These are phyloP conservation scores for Maccullochella peelii DNA, from an alignment of 2,113 vertebrate species.

Conservation along the genomic window DNA sequence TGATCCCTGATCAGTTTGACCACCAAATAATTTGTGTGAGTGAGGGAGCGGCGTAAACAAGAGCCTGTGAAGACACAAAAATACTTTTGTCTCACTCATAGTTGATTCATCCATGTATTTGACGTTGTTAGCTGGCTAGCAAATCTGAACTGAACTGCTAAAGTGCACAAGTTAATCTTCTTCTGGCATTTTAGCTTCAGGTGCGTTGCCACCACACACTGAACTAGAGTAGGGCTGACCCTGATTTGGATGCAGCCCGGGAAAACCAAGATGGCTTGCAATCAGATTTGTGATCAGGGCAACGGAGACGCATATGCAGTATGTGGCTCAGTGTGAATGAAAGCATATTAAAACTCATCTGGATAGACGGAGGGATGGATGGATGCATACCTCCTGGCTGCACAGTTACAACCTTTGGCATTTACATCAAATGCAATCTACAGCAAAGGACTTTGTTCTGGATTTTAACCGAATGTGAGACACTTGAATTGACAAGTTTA, in stretches of 20 bases:
- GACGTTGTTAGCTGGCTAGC: not conserved
- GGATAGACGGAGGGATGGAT: too few relatives aligned
- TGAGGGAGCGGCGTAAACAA: not conserved
- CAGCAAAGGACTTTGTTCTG: conserved; percentile 10
- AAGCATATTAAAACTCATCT: not conserved
- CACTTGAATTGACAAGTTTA: not conserved
- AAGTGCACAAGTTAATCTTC: not conserved
- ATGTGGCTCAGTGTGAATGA: not conserved
- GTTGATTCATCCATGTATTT: not conserved
- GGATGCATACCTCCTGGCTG: not conserved
- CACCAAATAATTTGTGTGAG: not conserved
- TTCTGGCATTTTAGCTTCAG: not conserved
- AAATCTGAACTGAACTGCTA: not conserved
- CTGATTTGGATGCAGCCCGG: not conserved
- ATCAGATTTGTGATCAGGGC: not conserved
- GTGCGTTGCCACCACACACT: not conserved
- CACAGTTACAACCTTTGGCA: conserved; percentile 25
- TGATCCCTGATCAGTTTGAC: not conserved
- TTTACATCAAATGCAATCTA: conserved; percentile 47
- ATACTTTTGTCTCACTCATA: not conserved
- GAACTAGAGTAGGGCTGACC: not conserved
- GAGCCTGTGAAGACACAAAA: not conserved
- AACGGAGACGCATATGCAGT: not conserved
- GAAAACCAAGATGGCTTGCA: conserved; percentile 2
- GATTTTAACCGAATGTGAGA: not conserved